Evolutionary conservation across 2,113 vertebrate species (phyloP), one percentile per base, ranked within the genome.

Genomic region (Tursiops truncatus): DNA sequence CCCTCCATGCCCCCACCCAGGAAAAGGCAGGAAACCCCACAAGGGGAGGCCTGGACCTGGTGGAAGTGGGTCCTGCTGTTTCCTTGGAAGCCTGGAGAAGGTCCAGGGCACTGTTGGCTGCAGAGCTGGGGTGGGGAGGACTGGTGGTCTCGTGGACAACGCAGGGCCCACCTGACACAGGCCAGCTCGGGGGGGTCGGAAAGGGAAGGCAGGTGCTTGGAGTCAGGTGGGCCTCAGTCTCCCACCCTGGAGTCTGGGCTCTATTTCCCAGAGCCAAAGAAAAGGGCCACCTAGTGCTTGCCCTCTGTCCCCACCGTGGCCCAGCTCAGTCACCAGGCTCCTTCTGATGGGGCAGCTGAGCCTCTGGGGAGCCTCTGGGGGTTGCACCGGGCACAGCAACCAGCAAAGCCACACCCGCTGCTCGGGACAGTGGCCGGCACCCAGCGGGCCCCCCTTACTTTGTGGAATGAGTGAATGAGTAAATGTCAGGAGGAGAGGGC

Each of bases 251-350:
- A 71, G 25, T 50, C 7, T 0, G 26, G 58, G 62, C 13, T 91
- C 56, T 71, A 36, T 80, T 70, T 86, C 73, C 44, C n/a, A 79
- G 74, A 91, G 36, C 60, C 88, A 70, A 28, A 91, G 67, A 53
- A 92, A 77, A 25, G 71, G 81, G 25, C 44, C 15, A 12, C 20
- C 58, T 73, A 50, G 10, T 15, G 2, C 33, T 23, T 4, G 6
- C 60, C 47, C 28, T 65, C 56, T 18, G 6, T 31, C 13, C n/a
- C 47, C 36, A 73, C 41, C 7, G 2, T 28, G 56, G 86, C 47
- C 11, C 1, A 5, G 31, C 8, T 60, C 68, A 12, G 36, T 67
- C 47, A n/a, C 36, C 68, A 50, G 70, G 60, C 38, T 38, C 20
- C 60, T 68, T 82, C 95, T 50, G 26, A 38, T 26, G 31, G 18